Percentiles rank a stretch among this genome's conserved stretches.
Conservation (phyloP, 2,113 vertebrate species). For the Gnathonemus longibarbis region DNA sequence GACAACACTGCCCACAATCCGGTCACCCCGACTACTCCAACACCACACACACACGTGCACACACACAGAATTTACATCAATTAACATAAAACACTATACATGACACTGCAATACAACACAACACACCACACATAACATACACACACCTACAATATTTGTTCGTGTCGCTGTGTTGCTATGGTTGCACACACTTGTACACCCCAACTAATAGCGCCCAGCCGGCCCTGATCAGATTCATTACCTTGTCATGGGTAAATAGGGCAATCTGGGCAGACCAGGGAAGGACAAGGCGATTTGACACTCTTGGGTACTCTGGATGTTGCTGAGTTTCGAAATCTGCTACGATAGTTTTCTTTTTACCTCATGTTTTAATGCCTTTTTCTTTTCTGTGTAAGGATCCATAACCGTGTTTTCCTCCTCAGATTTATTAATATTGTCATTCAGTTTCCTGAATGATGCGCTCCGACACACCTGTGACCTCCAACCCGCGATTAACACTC, state of each 20-base stretch:
- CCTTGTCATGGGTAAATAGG: not conserved
- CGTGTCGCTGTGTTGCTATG: not conserved
- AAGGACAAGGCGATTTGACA: not conserved
- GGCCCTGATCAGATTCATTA: not conserved
- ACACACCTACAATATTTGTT: not conserved
- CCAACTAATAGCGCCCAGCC: not conserved
- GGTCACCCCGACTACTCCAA: too few relatives aligned
- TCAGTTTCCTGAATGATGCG: not conserved
- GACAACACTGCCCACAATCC: too few relatives aligned
- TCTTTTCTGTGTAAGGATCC: not conserved
- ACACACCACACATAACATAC: too few relatives aligned
- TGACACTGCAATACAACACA: not conserved
- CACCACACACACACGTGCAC: too few relatives aligned
- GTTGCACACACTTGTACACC: not conserved
- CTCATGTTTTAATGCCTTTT: not conserved
- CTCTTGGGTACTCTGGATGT: not conserved
- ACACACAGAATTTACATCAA: too few relatives aligned
- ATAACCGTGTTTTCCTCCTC: not conserved
- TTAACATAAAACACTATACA: not conserved
- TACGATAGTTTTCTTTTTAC: not conserved
- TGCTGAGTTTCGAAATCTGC: not conserved
- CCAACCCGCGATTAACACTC: not conserved
- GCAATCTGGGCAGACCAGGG: not conserved
- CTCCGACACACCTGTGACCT: not conserved
- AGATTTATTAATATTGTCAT: not conserved